phyloP scores from a whole-genome alignment of 2,797 vertebrate species.

The Chelonia mydas region DNA sequence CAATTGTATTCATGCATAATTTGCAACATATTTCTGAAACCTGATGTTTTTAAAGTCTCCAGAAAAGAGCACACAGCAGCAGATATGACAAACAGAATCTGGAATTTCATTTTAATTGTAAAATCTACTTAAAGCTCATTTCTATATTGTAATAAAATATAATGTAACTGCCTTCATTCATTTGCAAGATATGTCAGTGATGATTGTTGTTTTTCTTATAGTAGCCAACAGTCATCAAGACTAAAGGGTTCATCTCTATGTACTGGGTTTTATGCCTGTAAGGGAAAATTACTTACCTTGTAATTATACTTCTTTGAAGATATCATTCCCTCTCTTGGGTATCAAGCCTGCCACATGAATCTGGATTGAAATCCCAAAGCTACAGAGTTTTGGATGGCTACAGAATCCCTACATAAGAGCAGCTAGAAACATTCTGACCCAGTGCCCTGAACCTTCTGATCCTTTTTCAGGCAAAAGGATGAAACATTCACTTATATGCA shows the following conservation, averaged over 20 bases:
- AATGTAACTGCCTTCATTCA: not conserved
- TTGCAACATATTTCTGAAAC: not conserved
- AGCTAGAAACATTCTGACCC: not conserved
- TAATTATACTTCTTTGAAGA: not conserved
- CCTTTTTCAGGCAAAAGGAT: not conserved
- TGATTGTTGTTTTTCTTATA: not conserved
- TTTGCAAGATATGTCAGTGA: not conserved
- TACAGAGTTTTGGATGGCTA: not conserved
- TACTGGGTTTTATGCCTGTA: not conserved
- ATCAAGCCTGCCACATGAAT: not conserved
- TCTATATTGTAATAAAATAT: not conserved
- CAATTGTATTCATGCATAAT: not conserved
- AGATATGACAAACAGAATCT: not conserved
- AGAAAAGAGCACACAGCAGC: not conserved
- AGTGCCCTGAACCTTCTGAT: not conserved
- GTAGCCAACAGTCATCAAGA: not conserved
- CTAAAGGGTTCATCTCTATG: not conserved
- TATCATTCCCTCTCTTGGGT: not conserved
- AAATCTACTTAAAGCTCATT: not conserved
- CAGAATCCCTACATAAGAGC: not conserved
- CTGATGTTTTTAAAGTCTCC: not conserved
- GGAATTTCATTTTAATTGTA: conserved; percentile 1
- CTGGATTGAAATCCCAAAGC: not conserved
- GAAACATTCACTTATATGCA: not conserved
- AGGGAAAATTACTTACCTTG: not conserved